A percentile compares a stretch with the other conserved stretches of the same genome.
These are phyloP conservation scores for Phenganax stokvisi DNA, from an alignment of 92 coral and sea anemone species.

Conservation along the genomic window DNA sequence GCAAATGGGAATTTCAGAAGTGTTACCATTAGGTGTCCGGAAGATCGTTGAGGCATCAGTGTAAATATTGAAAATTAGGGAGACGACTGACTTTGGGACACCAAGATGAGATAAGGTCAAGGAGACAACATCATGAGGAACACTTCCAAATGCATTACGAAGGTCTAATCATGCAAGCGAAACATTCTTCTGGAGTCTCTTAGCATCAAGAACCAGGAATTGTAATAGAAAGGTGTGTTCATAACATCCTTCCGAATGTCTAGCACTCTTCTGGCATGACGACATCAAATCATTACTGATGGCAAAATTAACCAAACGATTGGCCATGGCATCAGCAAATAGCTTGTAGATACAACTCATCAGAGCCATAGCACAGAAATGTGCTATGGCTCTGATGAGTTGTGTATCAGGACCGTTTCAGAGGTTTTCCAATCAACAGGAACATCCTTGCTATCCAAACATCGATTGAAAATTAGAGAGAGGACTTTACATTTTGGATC, in stretches of 20 bases:
- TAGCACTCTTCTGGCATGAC: background rate
- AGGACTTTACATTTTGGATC: background rate
- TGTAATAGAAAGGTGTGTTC: conserved; percentile 11
- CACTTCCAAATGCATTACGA: conserved; percentile 15
- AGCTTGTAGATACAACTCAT: conserved; percentile 18
- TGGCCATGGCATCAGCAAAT: background rate
- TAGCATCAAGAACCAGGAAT: background rate
- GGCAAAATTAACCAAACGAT: background rate
- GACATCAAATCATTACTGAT: background rate
- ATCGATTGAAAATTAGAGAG: background rate
- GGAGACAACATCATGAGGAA: conserved; percentile 4
- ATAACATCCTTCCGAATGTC: conserved; percentile 24
- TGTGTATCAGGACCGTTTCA: background rate
- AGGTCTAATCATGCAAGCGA: conserved; percentile 5
- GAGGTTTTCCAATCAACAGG: background rate
- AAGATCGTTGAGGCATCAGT: conserved; percentile 1
- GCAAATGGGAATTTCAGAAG: background rate
- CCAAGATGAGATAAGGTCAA: conserved; percentile 1
- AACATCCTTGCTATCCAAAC: background rate
- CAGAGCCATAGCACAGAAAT: conserved; percentile 13
- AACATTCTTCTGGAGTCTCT: conserved; percentile 1
- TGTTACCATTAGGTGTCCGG: background rate
- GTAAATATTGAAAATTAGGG: background rate
- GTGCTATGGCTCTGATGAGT: background rate
- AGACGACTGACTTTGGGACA: background rate